A percentile compares a stretch with the other conserved stretches of the same genome.
These are phyloP conservation scores for Biston stratarius DNA, from an alignment of 2,888 invertebrate species.

Conservation along the genomic window DNA sequence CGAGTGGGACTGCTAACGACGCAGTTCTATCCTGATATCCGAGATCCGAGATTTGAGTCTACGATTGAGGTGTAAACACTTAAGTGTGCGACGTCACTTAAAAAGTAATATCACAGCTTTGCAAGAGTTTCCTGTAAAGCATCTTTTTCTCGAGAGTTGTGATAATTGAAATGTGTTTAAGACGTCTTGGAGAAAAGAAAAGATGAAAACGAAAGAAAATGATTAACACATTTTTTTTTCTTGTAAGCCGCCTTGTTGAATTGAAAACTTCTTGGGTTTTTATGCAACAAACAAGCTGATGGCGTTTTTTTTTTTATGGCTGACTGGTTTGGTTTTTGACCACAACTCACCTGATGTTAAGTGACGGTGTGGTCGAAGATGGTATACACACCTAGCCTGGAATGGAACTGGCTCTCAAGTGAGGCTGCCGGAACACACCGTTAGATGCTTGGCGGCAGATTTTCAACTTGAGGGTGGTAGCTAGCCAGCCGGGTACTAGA, in stretches of 20 bases:
- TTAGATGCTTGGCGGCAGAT: too few relatives aligned
- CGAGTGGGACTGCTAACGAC: constrained; percentile 79
- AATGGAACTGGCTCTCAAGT: too few relatives aligned
- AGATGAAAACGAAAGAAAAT: background rate
- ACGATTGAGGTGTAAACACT: constrained; percentile 45
- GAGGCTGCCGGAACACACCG: too few relatives aligned
- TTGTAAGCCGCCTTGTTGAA: background rate
- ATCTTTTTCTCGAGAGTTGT: constrained; percentile 10
- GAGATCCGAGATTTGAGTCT: constrained; percentile 47
- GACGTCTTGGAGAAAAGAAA: background rate
- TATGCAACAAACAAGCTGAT: too few relatives aligned
- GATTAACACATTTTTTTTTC: background rate
- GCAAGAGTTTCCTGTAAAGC: constrained; percentile 24
- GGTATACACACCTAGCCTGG: too few relatives aligned
- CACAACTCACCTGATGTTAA: too few relatives aligned
- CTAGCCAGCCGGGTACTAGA: too few relatives aligned
- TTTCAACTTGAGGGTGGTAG: too few relatives aligned
- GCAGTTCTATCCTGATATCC: constrained; percentile 62
- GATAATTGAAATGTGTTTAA: constrained; percentile 27
- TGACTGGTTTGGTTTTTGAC: too few relatives aligned
- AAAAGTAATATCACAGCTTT: constrained; percentile 38
- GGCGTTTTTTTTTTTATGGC: too few relatives aligned
- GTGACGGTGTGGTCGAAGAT: too few relatives aligned
- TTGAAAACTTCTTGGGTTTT: too few relatives aligned
- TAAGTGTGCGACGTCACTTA: constrained; percentile 33